Percentiles rank a stretch among this genome's conserved stretches.
Evolutionary conservation across 2,113 vertebrate genomes (phyloP).

Genomic region (Cardinalis cardinalis): DNA sequence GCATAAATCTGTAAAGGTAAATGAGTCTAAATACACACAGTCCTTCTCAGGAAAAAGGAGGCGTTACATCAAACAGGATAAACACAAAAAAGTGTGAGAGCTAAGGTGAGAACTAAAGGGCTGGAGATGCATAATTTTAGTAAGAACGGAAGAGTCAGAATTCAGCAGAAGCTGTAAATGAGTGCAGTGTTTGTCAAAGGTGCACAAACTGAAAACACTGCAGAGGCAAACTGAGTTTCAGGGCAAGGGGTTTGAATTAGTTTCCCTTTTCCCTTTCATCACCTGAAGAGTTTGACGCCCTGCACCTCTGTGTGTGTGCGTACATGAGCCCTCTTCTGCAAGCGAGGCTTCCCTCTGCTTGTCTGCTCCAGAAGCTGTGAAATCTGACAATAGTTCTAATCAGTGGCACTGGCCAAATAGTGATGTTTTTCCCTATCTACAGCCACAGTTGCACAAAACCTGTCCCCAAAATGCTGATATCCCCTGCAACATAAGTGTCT

Average conservation of each 20-base stretch:
- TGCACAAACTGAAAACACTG: background rate
- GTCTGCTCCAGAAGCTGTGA: background rate
- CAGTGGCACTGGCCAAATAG: background rate
- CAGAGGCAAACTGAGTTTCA: background rate
- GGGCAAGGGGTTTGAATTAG: background rate
- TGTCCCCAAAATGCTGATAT: background rate
- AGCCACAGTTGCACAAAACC: background rate
- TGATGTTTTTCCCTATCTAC: background rate
- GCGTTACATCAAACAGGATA: background rate
- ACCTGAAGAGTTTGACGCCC: background rate
- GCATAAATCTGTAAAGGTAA: background rate
- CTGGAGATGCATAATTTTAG: background rate
- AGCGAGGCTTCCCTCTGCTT: background rate
- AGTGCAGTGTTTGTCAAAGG: background rate
- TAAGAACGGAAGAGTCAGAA: background rate
- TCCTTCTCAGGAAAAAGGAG: background rate
- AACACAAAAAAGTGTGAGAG: background rate
- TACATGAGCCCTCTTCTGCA: rapidly evolving
- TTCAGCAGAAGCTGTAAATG: background rate
- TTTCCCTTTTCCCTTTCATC: background rate
- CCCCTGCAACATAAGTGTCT: background rate
- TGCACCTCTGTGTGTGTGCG: too few species aligned
- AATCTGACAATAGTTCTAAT: background rate
- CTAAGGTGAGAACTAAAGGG: background rate
- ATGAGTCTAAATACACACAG: rapidly evolving